Evolutionary conservation across 2,888 invertebrate genomes (phyloP).

Genomic region (Chymomyza fuscimana): DNA sequence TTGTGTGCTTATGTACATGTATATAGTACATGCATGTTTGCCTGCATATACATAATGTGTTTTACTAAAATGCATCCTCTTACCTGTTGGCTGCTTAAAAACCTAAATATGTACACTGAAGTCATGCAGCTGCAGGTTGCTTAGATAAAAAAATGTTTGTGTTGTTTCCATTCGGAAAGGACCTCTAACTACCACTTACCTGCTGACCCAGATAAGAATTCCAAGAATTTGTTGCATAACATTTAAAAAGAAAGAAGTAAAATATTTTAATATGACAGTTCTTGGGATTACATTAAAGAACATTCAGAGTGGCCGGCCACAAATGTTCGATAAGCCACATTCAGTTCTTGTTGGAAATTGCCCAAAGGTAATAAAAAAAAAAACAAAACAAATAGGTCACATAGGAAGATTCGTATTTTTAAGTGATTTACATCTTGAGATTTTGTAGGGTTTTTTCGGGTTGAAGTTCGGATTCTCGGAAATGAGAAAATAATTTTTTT

Average conservation of each 20-base stretch:
- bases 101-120: not conserved
- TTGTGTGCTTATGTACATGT: not conserved
- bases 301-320: not conserved
- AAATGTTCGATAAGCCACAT: not conserved
- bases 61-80: not conserved
- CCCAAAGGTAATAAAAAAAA: not conserved
- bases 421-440: too few relatives aligned
- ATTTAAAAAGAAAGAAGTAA: not conserved
- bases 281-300: not conserved
- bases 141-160: not conserved
- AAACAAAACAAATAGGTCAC: not conserved
- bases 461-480: too few relatives aligned
- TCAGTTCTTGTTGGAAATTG: not conserved
- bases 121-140: not conserved
- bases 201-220: not conserved
- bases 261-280: not conserved
- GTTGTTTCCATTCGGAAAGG: not conserved
- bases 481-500: too few relatives aligned
- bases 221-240: not conserved
- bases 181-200: not conserved
- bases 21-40: not conserved
- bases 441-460: too few relatives aligned
- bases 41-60: not conserved
- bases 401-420: too few relatives aligned
- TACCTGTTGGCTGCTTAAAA: not conserved